Evolutionary conservation across 2,797 vertebrate genomes (phyloP).

Genomic region (Platalea minor): DNA sequence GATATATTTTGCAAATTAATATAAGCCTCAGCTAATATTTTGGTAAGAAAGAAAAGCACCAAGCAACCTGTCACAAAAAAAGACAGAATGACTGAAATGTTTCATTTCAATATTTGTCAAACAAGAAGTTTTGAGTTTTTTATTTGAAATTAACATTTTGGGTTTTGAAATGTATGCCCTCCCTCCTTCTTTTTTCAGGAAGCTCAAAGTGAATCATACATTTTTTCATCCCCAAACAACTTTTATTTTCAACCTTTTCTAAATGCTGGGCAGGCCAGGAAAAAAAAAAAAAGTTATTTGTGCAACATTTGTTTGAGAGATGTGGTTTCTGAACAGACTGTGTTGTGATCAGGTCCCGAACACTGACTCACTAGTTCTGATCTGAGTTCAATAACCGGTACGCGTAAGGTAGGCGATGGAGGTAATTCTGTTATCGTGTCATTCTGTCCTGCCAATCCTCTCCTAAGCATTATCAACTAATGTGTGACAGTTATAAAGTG

Average conservation of each 20-base stretch:
- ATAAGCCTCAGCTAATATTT: background rate
- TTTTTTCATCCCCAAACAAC: background rate
- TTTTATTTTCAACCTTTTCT: background rate
- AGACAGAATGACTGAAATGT: conserved; percentile 1
- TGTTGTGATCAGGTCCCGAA: background rate
- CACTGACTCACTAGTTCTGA: background rate
- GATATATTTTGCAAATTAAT: background rate
- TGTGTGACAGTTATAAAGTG: conserved; percentile 22
- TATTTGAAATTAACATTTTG: background rate
- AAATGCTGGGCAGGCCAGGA: background rate
- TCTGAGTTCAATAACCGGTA: background rate
- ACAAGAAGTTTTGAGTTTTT: conserved; percentile 4
- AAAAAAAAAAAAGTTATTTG: background rate
- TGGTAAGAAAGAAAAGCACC: background rate
- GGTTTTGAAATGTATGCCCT: background rate
- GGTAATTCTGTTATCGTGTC: background rate
- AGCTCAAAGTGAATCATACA: background rate
- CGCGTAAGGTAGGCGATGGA: background rate
- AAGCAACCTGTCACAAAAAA: background rate
- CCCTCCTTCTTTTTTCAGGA: background rate
- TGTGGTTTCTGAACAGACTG: background rate
- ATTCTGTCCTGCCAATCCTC: conserved; percentile 4
- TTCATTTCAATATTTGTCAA: conserved; percentile 12
- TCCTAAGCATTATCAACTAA: background rate
- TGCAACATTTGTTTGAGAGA: background rate